Conservation (phyloP, 2,888 invertebrate species). For the Augiades crinisus region DNA sequence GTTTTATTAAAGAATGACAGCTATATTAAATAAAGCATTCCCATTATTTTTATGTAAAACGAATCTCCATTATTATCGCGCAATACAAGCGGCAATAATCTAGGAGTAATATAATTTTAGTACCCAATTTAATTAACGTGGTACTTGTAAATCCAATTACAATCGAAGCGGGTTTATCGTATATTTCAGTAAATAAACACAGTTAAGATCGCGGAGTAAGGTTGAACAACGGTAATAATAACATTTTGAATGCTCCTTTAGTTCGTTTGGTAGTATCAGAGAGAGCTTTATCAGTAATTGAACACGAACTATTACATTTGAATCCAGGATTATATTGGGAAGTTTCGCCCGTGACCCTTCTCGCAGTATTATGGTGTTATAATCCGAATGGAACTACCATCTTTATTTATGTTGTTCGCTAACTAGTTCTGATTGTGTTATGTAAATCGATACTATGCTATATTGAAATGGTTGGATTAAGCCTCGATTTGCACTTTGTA, state of each 20-base stretch:
- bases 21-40: not conserved
- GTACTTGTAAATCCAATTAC: conserved; percentile 33
- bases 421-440: conserved; percentile 39
- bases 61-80: conserved; percentile 22
- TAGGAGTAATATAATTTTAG: conserved; percentile 27
- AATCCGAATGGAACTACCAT: conserved; percentile 53
- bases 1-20: conserved; percentile 1
- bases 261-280: conserved; percentile 49
- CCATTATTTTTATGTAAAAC: conserved; percentile 18
- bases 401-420: conserved; percentile 49
- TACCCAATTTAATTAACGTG: conserved; percentile 32
- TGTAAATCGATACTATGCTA: conserved; percentile 28
- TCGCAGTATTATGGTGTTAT: conserved; percentile 50
- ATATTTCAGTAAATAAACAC: conserved; percentile 38
- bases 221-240: conserved; percentile 44
- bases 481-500: conserved; percentile 2
- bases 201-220: conserved; percentile 34
- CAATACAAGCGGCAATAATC: conserved; percentile 24
- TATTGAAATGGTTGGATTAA: not conserved
- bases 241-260: conserved; percentile 50
- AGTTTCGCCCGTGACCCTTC: conserved; percentile 54
- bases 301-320: conserved; percentile 60
- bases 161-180: conserved; percentile 37
- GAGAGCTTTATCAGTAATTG: conserved; percentile 63
- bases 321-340: conserved; percentile 53